Conservation (phyloP, 2,888 invertebrate genomes). For the Autographa pulchrina region DNA sequence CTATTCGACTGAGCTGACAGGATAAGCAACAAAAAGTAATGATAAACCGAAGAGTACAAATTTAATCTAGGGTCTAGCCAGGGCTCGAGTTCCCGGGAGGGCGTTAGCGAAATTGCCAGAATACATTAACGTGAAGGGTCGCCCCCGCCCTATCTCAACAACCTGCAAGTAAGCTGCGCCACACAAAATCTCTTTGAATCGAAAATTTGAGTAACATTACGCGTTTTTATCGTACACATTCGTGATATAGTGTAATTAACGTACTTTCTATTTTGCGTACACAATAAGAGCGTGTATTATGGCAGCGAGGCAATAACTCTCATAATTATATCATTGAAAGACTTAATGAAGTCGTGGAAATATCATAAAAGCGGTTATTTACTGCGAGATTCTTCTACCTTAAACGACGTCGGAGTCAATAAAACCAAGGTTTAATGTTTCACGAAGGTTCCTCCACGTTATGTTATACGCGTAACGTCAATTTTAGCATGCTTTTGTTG, state of each 20-base stretch:
- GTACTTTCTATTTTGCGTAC: conserved; percentile 56
- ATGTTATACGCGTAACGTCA: conserved; percentile 64
- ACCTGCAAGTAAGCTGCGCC: conserved; percentile 75
- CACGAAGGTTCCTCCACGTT: conserved; percentile 62
- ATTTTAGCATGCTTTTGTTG: conserved; percentile 68
- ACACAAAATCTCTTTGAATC: conserved; percentile 71
- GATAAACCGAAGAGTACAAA: conserved; percentile 79
- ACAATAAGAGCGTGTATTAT: conserved; percentile 59
- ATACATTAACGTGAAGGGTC: conserved; percentile 82
- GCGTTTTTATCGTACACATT: conserved; percentile 43
- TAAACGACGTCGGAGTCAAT: conserved; percentile 71
- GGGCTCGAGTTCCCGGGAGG: conserved; percentile 69
- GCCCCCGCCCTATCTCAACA: conserved; percentile 82
- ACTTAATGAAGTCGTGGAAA: conserved; percentile 78
- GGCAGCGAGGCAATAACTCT: conserved; percentile 64
- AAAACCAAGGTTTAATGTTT: conserved; percentile 76
- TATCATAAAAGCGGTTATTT: conserved; percentile 77
- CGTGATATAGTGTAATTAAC: conserved; percentile 53
- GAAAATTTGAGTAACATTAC: conserved; percentile 63
- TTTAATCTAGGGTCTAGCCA: conserved; percentile 80
- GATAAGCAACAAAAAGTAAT: conserved; percentile 74
- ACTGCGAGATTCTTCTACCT: conserved; percentile 75
- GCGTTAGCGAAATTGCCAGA: conserved; percentile 82
- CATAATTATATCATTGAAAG: conserved; percentile 69
- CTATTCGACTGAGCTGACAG: conserved; percentile 59